These are phyloP conservation scores for Crepidodera aurea DNA, from an alignment of 2,888 invertebrate species.

Conservation along the genomic window DNA sequence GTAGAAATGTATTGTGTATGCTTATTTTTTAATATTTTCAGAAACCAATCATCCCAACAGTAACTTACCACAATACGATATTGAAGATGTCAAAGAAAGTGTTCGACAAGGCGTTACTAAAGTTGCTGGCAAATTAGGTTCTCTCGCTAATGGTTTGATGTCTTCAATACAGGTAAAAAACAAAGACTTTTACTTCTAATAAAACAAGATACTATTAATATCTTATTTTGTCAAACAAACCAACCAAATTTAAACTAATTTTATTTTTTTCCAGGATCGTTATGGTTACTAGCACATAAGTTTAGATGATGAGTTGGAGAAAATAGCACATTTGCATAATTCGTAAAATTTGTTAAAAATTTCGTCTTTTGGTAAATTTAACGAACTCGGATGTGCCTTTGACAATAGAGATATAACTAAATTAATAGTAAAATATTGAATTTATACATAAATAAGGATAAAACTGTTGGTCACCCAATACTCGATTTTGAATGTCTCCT, in stretches of 20 bases:
- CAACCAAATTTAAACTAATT: too few relatives aligned
- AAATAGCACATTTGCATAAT: constrained; percentile 33
- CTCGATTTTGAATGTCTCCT: not conserved
- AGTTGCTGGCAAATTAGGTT: constrained; percentile 96
- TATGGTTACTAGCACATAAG: constrained; percentile 53
- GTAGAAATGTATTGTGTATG: too few relatives aligned
- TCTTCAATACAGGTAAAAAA: constrained; percentile 85
- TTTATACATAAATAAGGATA: not conserved
- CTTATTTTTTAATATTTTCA: constrained; percentile 28
- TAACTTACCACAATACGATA: constrained; percentile 74
- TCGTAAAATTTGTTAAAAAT: constrained; percentile 39
- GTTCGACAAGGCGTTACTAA: constrained; percentile 96
- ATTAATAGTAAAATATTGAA: constrained; percentile 1
- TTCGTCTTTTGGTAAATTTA: constrained; percentile 38
- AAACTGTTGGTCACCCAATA: constrained; percentile 1
- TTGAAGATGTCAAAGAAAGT: constrained; percentile 97
- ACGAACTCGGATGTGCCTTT: constrained; percentile 38
- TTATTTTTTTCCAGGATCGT: too few relatives aligned
- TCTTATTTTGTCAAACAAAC: too few relatives aligned
- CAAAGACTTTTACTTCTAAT: too few relatives aligned
- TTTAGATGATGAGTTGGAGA: constrained; percentile 31
- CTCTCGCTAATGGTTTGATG: constrained; percentile 93
- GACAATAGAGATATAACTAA: constrained; percentile 21
- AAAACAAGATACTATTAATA: too few relatives aligned
- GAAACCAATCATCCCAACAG: constrained; percentile 38